These are phyloP conservation scores for Cromileptes altivelis DNA, from an alignment of 2,113 vertebrate species.

Conservation along the genomic window DNA sequence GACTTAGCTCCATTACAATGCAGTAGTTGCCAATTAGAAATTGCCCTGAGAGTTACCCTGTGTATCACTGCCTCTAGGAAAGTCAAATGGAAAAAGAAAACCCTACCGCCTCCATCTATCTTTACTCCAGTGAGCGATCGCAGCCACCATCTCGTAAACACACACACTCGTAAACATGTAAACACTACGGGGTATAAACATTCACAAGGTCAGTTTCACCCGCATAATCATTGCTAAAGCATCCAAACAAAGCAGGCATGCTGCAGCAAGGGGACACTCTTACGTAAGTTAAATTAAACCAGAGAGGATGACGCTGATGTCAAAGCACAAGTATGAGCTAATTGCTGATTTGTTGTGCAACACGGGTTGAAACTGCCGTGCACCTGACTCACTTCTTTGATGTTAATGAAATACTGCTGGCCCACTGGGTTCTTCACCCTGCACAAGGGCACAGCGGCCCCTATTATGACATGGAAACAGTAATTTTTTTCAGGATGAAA, in stretches of 20 bases:
- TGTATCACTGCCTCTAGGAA: neutral
- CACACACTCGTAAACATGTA: constrained; percentile 59
- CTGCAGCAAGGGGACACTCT: constrained; percentile 43
- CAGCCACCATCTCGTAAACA: constrained; percentile 55
- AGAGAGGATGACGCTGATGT: constrained; percentile 52
- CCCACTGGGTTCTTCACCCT: constrained; percentile 9
- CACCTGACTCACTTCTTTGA: constrained; percentile 65
- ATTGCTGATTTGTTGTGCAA: constrained; percentile 64
- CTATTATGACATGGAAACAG: constrained; percentile 47
- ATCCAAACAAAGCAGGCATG: constrained; percentile 60
- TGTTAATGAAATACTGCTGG: constrained; percentile 69
- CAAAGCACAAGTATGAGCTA: constrained; percentile 69
- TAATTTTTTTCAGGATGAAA: constrained; percentile 43
- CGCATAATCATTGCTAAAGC: constrained; percentile 43
- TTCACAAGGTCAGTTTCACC: constrained; percentile 57
- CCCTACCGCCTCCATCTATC: neutral
- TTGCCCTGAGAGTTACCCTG: neutral
- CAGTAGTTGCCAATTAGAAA: neutral
- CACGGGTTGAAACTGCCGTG: constrained; percentile 44
- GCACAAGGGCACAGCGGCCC: constrained; percentile 22
- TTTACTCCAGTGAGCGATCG: constrained; percentile 49
- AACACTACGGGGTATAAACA: constrained; percentile 52
- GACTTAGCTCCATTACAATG: constrained; percentile 6
- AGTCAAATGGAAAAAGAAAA: neutral
- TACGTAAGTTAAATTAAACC: constrained; percentile 69